These are phyloP conservation scores for Pogonocherus hispidulus DNA, from an alignment of 2,888 invertebrate genomes.

Conservation along the genomic window DNA sequence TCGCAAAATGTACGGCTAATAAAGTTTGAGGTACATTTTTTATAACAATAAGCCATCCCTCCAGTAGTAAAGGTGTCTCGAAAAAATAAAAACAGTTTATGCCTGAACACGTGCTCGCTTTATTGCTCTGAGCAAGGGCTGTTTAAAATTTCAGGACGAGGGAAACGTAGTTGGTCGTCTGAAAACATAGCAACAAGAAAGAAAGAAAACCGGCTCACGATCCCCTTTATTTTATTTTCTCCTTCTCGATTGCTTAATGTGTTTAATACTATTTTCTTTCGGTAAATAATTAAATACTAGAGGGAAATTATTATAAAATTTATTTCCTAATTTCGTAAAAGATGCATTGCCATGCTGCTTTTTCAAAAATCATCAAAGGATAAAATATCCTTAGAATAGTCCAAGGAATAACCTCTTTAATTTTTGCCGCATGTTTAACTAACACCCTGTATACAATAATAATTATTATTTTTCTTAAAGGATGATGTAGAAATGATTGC, in stretches of 20 bases:
- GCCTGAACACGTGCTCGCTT: slow-evolving; percentile 60
- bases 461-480: too few species aligned
- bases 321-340: not conserved
- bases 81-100: slow-evolving; percentile 62
- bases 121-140: slow-evolving; percentile 56
- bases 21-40: slow-evolving; percentile 49
- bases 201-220: slow-evolving; percentile 25
- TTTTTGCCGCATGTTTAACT: too few species aligned
- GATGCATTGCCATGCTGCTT: too few species aligned
- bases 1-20: slow-evolving; percentile 44
- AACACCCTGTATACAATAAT: too few species aligned
- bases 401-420: too few species aligned
- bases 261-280: slow-evolving; percentile 29
- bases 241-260: slow-evolving; percentile 25
- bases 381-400: too few species aligned
- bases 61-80: slow-evolving; percentile 52
- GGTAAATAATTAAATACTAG: slow-evolving; percentile 14
- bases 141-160: slow-evolving; percentile 60
- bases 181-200: slow-evolving; percentile 22
- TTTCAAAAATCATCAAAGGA: too few species aligned
- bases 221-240: slow-evolving; percentile 32
- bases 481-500: too few species aligned
- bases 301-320: slow-evolving; percentile 1
- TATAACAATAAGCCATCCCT: slow-evolving; percentile 51
- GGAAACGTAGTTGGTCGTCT: slow-evolving; percentile 47